Base-by-base conservation (phyloP, 1,140 invertebrate genomes). In the Drosophila ambigua region DNA sequence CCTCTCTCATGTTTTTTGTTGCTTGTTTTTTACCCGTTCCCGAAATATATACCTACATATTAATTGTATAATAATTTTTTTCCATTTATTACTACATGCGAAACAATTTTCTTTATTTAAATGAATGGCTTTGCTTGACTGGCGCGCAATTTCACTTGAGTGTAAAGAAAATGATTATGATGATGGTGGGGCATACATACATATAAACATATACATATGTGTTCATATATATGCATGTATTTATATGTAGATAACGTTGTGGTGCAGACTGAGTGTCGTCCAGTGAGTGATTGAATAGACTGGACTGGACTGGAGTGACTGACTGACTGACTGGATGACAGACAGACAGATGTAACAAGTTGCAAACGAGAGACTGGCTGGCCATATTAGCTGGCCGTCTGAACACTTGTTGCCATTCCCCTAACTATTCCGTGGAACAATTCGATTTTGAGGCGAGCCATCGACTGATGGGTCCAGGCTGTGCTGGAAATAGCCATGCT, bases 61-160 rank as follows among this genome's bases (percentile, higher is more conserved):
- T 85, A 85, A 85, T 85, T 87, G 78, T 75, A 87, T 87, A 81
- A 81, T 85, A 87, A 81, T 87, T 82, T 85, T 63, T 72, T 51
- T 15, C 45, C 69, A 82, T 77, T 77, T 81, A 73, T 85, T 76
- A 67, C 72, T 64, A 75, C 76, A 79, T 78, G 79, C 80, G 35
- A 71, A 73, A 74, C 81, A 58, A 73, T 84, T 84, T 85, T 81
- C 74, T 87, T 87, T 81, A 87, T 87, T 85, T 87, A 77, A 87
- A 87, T 87, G 82, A 85, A 81, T 73, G 61, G 73, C 77, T 61
- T 53, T 72, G 81, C 73, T 63, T 85, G 81, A 81, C 77, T 84
- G 80, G 46, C 80, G 74, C 76, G 71, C 80, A 83, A 76, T 83
- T 83, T 83, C 81, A 68, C 72, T 79, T 65, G 64, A 52, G 57